Evolutionary conservation across 2,113 vertebrate genomes (phyloP).

Genomic region (Phyllostomus discolor): DNA sequence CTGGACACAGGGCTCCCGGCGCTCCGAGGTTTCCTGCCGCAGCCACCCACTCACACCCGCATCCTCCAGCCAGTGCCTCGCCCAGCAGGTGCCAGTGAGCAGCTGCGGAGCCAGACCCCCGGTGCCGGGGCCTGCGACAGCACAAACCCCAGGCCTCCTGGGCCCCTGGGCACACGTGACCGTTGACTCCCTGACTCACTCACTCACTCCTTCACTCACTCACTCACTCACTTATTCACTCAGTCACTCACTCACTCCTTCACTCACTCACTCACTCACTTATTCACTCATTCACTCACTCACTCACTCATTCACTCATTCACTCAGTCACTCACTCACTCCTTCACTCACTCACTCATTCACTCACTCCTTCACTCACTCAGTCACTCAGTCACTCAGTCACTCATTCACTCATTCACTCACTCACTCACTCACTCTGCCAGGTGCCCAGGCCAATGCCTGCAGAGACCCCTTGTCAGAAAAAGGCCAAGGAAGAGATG

Average conservation of each 20-base stretch:
- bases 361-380: not conserved
- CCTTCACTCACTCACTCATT: not conserved
- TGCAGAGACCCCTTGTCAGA: not conserved
- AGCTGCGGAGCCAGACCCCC: not conserved
- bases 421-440: not conserved
- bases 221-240: too few relatives aligned
- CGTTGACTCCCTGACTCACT: too few relatives aligned
- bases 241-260: not conserved
- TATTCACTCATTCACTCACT: not conserved
- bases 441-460: too few relatives aligned
- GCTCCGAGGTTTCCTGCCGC: accelerated
- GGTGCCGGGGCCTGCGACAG: not conserved
- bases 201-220: too few relatives aligned
- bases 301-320: too few relatives aligned
- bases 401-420: too few relatives aligned
- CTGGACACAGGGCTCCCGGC: accelerated
- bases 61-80: not conserved
- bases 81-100: not conserved
- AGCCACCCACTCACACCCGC: not conserved
- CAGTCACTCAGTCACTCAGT: not conserved
- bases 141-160: not conserved
- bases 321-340: not conserved
- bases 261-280: too few relatives aligned
- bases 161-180: accelerated
- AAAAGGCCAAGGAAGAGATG: not conserved